Evolutionary conservation across 2,888 invertebrate genomes (phyloP), one percentile per base, ranked within the genome.

Genomic region (Thera britannica): DNA sequence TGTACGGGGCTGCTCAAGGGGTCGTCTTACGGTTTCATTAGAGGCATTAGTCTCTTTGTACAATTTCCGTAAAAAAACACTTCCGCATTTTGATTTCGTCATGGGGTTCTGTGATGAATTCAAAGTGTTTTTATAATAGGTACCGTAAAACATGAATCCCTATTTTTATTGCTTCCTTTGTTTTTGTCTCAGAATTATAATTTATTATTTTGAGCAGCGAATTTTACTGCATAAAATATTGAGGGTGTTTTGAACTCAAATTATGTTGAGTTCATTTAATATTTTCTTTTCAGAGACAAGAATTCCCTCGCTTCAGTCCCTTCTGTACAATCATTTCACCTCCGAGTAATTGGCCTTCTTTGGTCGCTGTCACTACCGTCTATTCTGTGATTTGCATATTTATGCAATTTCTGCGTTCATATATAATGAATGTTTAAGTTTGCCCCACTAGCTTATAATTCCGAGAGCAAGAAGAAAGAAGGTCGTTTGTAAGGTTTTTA

Each of bases 21-120:
- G 74, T 70, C 67, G 62, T 69, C 76, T 75, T 75, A 75, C 74
- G 70, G 77, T 82, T 86, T 83, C 82, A 86, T 84, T 84, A 84
- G 78, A 82, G 78, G 71, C 79, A 77, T 82, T 83, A 76, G 75
- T 77, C 73, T 70, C 70, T 75, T 48, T 48, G 71, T 73, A 71
- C 76, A 73, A 73, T 68, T 75, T 70, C 67, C 74, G 70, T 70
- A 62, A 61, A 72, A 41, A 63, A 71, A 72, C 62, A 73, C 68
- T 75, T 60, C 72, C 65, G 63, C 72, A 63, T 75, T 79, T 74
- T 77, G 75, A 83, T 78, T 79, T 73, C 62, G 75, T 75, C 75
- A 71, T 66, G 71, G 66, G 62, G 62, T 72, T 57, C 59, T 78
- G 77, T 78, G 64, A 75, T 66, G 73, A 62, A 72, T 65, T 62